Percentiles rank a stretch among this genome's conserved stretches.
phyloP scores from a whole-genome alignment of 23 tunicate genomes.

The Trididemnum clinides region DNA sequence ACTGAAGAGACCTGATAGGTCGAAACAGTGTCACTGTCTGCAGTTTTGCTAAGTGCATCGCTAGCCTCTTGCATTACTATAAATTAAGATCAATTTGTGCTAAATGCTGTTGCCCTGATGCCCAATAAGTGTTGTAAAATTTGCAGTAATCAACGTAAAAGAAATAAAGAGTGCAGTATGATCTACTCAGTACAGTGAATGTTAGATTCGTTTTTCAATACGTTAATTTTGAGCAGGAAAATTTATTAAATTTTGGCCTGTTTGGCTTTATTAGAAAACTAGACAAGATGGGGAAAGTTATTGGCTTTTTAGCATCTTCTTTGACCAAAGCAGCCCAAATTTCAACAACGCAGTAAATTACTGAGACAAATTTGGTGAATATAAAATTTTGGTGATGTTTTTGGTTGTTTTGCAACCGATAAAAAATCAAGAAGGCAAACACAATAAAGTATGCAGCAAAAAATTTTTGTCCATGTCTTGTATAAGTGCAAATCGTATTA shows the following conservation, averaged over 20 bases:
- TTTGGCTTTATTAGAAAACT: too few relatives aligned
- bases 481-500: not conserved
- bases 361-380: too few relatives aligned
- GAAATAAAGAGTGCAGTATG: not conserved
- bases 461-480: conserved; percentile 5
- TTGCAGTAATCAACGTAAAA: not conserved
- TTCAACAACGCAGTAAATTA: too few relatives aligned
- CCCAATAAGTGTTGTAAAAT: not conserved
- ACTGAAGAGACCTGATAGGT: too few relatives aligned
- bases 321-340: not conserved
- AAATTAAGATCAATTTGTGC: not conserved
- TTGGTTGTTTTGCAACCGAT: not conserved
- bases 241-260: too few relatives aligned
- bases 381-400: too few relatives aligned
- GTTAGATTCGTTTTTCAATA: not conserved
- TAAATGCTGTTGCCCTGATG: not conserved
- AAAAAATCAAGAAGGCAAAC: conserved; percentile 7
- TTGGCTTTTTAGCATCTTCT: too few relatives aligned
- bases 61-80: too few relatives aligned
- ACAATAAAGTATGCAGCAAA: conserved; percentile 8
- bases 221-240: too few relatives aligned
- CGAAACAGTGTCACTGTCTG: too few relatives aligned
- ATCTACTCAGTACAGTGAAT: not conserved
- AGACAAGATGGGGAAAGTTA: too few relatives aligned
- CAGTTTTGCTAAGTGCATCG: too few relatives aligned